Conservation (phyloP, 2,888 invertebrate genomes). For the Aradus depressus region DNA sequence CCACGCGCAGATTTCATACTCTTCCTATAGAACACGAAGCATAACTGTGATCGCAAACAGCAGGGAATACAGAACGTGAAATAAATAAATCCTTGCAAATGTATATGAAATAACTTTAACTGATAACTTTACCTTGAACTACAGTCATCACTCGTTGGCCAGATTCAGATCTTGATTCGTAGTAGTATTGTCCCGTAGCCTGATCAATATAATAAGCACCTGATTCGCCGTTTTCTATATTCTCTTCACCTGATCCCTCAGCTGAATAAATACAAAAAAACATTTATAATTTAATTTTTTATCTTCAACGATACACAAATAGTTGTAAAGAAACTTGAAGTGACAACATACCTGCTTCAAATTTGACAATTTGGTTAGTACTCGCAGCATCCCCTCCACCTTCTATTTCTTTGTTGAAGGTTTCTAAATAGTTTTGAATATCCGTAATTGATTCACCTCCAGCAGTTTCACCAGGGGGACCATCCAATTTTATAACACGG, state of each 20-base stretch:
- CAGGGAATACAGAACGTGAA: too few relatives aligned
- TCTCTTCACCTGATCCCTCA: slow-evolving; percentile 31
- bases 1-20: too few relatives aligned
- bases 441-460: slow-evolving; percentile 48
- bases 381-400: slow-evolving; percentile 38
- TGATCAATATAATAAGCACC: slow-evolving; percentile 73
- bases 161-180: slow-evolving; percentile 39
- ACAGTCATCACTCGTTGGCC: slow-evolving; percentile 32
- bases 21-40: too few relatives aligned
- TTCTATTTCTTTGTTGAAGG: slow-evolving; percentile 70
- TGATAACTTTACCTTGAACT: slow-evolving; percentile 28
- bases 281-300: neutral
- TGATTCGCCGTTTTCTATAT: slow-evolving; percentile 44
- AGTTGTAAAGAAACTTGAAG: neutral
- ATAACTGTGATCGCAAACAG: neutral
- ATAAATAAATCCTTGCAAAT: too few relatives aligned
- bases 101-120: neutral
- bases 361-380: slow-evolving; percentile 24
- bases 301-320: neutral
- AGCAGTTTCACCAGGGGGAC: slow-evolving; percentile 29
- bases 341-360: slow-evolving; percentile 22
- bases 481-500: slow-evolving; percentile 27
- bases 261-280: slow-evolving; percentile 15
- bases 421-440: slow-evolving; percentile 68
- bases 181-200: slow-evolving; percentile 71